Evolutionary conservation across 2,888 invertebrate genomes (phyloP).

Genomic region (Helobdella robusta): DNA sequence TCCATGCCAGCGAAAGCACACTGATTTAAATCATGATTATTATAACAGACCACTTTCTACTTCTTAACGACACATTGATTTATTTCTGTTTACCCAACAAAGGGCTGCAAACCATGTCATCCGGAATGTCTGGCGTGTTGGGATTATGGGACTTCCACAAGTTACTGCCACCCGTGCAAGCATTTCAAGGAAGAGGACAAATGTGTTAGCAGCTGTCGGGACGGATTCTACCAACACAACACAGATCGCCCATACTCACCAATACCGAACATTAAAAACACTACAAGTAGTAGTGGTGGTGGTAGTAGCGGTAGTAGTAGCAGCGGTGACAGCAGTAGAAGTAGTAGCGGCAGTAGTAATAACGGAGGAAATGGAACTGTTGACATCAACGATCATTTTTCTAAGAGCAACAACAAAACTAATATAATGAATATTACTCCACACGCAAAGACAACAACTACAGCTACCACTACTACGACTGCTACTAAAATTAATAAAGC

Average conservation of each 20-base stretch:
- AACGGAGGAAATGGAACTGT: no score
- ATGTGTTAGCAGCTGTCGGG: slow-evolving; percentile 27
- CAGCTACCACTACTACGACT: neutral
- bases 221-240: slow-evolving; percentile 68
- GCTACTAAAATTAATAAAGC: neutral
- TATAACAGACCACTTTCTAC: no score
- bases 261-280: neutral
- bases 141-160: slow-evolving; percentile 63
- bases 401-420: no score
- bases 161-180: slow-evolving; percentile 76
- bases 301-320: neutral
- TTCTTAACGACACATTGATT: no score
- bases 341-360: neutral
- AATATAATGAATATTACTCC: no score
- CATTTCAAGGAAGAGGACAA: slow-evolving; percentile 65
- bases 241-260: slow-evolving; percentile 40
- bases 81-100: neutral
- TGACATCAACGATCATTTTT: no score
- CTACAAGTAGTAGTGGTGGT: neutral
- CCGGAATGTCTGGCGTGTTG: slow-evolving; percentile 77
- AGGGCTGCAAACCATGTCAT: slow-evolving; percentile 80
- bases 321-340: no score
- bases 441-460: no score
- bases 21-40: no score
- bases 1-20: no score